phyloP scores from a whole-genome alignment of 1,140 invertebrate genomes.

The Potamilus streckersoni region DNA sequence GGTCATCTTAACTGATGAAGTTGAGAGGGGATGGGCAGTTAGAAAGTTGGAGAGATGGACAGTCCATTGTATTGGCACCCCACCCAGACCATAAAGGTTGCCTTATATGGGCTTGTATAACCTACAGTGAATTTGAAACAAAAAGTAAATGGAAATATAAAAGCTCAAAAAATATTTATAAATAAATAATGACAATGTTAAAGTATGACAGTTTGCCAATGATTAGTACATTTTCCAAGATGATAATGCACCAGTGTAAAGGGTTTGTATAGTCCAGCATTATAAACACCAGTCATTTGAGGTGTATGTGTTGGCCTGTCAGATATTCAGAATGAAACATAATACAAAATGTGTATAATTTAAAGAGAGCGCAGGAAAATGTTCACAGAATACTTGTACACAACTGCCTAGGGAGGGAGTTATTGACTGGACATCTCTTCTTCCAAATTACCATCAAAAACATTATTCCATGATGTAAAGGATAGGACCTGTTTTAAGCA shows the following conservation, averaged over 20 bases:
- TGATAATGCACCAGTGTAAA: slow-evolving; percentile 13
- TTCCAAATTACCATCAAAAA: too few species aligned
- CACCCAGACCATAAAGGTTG: not conserved
- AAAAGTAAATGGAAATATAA: not conserved
- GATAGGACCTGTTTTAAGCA: too few species aligned
- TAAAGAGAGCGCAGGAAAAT: slow-evolving; percentile 12
- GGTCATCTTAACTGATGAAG: too few species aligned
- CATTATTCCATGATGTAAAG: too few species aligned
- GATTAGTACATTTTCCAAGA: slow-evolving; percentile 16
- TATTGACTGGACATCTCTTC: too few species aligned
- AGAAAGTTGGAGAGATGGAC: not conserved
- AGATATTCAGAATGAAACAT: slow-evolving; percentile 17
- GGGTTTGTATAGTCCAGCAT: not conserved
- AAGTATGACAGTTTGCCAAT: slow-evolving; percentile 10
- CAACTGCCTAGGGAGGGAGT: too few species aligned
- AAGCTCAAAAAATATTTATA: slow-evolving; percentile 21
- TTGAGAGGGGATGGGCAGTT: not conserved
- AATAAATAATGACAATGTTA: slow-evolving; percentile 11
- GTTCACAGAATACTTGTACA: not conserved
- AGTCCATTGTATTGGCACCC: not conserved
- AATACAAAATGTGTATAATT: slow-evolving; percentile 16
- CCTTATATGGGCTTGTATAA: slow-evolving; percentile 3
- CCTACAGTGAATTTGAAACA: slow-evolving; percentile 8
- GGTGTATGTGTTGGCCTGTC: not conserved
- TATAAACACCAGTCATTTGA: slow-evolving; percentile 6